These are phyloP conservation scores for Bactericera cockerelli DNA, from an alignment of 1,140 invertebrate species.

Conservation along the genomic window DNA sequence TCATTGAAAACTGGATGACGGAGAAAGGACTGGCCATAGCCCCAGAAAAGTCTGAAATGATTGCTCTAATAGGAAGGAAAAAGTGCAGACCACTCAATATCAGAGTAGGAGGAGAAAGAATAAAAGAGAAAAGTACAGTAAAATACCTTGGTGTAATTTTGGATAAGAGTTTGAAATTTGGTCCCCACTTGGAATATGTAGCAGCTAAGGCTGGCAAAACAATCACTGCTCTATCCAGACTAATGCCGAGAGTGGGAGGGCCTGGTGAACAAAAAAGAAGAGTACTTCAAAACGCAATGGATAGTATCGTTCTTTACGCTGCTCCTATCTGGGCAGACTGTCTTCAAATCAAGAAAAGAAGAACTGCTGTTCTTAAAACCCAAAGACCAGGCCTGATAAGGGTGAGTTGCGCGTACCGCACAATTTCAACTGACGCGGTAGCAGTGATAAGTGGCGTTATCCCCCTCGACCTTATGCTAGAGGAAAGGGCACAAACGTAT, in stretches of 20 bases:
- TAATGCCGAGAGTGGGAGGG: background rate
- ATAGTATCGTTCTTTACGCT: background rate
- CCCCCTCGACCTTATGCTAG: background rate
- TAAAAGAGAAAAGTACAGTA: background rate
- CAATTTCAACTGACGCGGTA: constrained; percentile 15
- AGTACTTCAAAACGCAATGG: background rate
- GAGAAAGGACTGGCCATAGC: constrained; percentile 7
- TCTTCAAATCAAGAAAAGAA: background rate
- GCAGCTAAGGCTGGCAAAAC: background rate
- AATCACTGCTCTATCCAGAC: background rate
- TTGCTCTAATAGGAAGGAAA: background rate
- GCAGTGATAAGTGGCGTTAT: constrained; percentile 13
- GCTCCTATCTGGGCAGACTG: background rate
- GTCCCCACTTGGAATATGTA: background rate
- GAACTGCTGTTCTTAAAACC: background rate
- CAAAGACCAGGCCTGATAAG: background rate
- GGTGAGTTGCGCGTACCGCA: background rate
- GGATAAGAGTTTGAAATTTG: background rate
- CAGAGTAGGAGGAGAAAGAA: background rate
- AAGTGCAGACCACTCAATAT: background rate
- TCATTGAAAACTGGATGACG: background rate
- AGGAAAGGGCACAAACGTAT: background rate
- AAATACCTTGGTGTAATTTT: background rate
- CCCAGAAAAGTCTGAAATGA: too few species aligned
- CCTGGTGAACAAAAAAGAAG: background rate